Base-by-base conservation (phyloP, 1,140 invertebrate genomes). In the Harpegnathos saltator region DNA sequence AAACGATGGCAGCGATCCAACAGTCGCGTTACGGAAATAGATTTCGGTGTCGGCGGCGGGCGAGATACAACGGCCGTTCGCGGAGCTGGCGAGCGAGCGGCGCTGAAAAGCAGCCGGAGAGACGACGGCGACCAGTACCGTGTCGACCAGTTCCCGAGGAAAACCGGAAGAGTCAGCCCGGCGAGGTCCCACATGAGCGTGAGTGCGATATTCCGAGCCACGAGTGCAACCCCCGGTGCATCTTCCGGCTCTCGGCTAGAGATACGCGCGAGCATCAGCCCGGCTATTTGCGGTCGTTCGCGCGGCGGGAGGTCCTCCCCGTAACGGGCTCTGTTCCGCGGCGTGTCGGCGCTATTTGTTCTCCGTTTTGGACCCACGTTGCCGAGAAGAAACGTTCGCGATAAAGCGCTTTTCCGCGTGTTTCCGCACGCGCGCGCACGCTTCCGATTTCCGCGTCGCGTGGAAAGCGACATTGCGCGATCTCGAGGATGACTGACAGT, bases 1-100 rank as follows among this genome's bases (percentile, higher is more conserved):
- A 92, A 91, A 90, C 89, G 91, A 90, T 93, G 93, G 93, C 92
- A 93, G 81, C 89, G 91, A 90, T 94, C 92, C 93, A 94, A 91
- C 89, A 80, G 72, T 83, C 82, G 68, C 71, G 81, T 74, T 90
- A 90, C 92, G 65, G 90, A 94, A 94, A 94, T 94, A 94, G 92
- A 91, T 74, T 89, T 88, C 89, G 88, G 81, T 86, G 90, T 44
- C 38, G 38, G 38, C 38, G 38, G 38, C 38, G 87, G 80, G 84
- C 72, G 62, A n/a, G n/a, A 89, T 89, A 85, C 87, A 89, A 86
- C 86, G 73, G 24, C 80, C 90, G 87, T 90, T 85, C 84, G 84
- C 82, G 73, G 62, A 62, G 38, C 38, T 44, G 11, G 38, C 71
- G 63, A 83, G 12, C 71, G 80, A 77, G 71, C 81, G 71, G 19